phyloP scores from a whole-genome alignment of 2,797 vertebrate species.

The Pantherophis vulpinus region DNA sequence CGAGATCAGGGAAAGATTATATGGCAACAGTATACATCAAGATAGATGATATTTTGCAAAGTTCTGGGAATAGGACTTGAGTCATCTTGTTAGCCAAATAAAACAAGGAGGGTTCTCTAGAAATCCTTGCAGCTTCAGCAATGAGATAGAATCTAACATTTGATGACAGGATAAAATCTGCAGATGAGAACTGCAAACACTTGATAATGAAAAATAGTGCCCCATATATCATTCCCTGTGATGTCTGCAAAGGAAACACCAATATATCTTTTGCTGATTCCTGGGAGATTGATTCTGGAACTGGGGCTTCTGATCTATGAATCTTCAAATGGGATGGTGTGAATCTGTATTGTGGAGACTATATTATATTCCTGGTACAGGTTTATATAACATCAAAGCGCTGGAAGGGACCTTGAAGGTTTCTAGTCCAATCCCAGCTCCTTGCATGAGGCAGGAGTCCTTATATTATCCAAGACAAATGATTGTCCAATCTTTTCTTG shows the following conservation, averaged over 20 bases:
- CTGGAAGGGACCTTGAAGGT: background rate
- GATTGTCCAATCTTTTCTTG: background rate
- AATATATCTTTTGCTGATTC: background rate
- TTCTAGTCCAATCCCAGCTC: background rate
- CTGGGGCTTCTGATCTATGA: background rate
- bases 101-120: background rate
- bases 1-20: background rate
- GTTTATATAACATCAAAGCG: background rate
- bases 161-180: background rate
- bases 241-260: background rate
- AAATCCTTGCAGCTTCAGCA: background rate
- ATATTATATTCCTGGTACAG: background rate
- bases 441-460: background rate
- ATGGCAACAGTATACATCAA: background rate
- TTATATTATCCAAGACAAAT: background rate
- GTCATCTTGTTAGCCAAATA: background rate
- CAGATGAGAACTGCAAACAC: background rate
- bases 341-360: background rate
- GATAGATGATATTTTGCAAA: background rate
- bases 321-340: background rate
- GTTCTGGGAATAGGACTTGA: background rate
- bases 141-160: background rate
- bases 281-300: background rate
- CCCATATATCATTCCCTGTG: background rate
- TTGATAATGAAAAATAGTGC: background rate